Evolutionary conservation across 2,888 invertebrate species (phyloP).

Genomic region (Cotesia congregata): DNA sequence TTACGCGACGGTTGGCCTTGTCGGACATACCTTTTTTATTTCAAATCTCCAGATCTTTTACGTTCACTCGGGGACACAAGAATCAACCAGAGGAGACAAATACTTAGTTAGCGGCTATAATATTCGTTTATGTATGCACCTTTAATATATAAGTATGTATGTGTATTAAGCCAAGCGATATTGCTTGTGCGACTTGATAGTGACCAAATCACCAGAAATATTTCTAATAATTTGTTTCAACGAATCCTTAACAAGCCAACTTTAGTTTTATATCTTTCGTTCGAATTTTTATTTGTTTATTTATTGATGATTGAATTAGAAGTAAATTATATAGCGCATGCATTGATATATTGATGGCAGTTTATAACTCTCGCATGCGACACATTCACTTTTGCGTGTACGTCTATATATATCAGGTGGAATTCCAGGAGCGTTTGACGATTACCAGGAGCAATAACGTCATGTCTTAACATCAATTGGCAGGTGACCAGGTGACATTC

Average conservation of each 20-base stretch:
- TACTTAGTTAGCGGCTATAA: not conserved
- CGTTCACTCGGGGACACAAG: slow-evolving; percentile 46
- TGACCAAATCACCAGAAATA: slow-evolving; percentile 40
- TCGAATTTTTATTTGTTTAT: not conserved
- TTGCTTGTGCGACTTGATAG: slow-evolving; percentile 39
- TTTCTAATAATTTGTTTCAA: slow-evolving; percentile 23
- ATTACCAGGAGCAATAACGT: slow-evolving; percentile 22
- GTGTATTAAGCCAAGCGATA: slow-evolving; percentile 33
- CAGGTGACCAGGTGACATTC: slow-evolving; percentile 43
- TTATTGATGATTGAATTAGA: not conserved
- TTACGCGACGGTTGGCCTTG: slow-evolving; percentile 51
- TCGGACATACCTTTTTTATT: slow-evolving; percentile 44
- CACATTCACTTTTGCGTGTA: slow-evolving; percentile 35
- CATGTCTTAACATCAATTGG: slow-evolving; percentile 29
- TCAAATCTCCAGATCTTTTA: slow-evolving; percentile 47
- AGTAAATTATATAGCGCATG: slow-evolving; percentile 14
- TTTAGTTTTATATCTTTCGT: not conserved
- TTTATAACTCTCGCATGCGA: slow-evolving; percentile 23
- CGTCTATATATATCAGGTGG: slow-evolving; percentile 26
- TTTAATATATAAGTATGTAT: slow-evolving; percentile 25
- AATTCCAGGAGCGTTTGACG: slow-evolving; percentile 35
- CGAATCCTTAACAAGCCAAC: not conserved
- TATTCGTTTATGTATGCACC: slow-evolving; percentile 5
- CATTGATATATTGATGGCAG: slow-evolving; percentile 11
- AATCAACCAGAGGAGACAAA: slow-evolving; percentile 41